Percentiles rank a stretch among this genome's conserved stretches.
These are phyloP conservation scores for Drosophila koepferae DNA, from an alignment of 2,888 invertebrate genomes.

Conservation along the genomic window DNA sequence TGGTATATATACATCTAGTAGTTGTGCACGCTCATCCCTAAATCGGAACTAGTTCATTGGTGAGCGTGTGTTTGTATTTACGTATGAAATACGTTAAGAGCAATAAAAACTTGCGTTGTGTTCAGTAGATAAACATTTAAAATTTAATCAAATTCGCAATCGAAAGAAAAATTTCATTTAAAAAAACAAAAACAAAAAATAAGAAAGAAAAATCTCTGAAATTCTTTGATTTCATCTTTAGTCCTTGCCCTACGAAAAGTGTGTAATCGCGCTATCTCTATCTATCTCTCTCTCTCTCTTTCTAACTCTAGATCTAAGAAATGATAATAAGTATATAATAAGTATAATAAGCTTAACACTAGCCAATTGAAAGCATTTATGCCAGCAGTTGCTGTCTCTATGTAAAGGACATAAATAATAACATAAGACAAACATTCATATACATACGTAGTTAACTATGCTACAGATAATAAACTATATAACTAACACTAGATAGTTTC, in stretches of 20 bases:
- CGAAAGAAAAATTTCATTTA: neutral
- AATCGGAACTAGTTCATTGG: slow-evolving; percentile 46
- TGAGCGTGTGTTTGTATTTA: slow-evolving; percentile 12
- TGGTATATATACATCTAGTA: slow-evolving; percentile 17
- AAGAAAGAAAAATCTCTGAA: neutral
- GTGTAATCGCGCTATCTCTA: slow-evolving; percentile 29
- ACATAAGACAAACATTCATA: slow-evolving; percentile 16
- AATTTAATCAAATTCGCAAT: neutral
- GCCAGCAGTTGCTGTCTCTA: slow-evolving; percentile 48
- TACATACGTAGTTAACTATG: slow-evolving; percentile 42
- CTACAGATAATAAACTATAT: slow-evolving; percentile 20
- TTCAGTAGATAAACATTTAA: slow-evolving; percentile 52
- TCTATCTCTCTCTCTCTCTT: slow-evolving; percentile 3
- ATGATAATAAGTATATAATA: slow-evolving; percentile 38
- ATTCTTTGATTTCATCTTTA: slow-evolving; percentile 20
- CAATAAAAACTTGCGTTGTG: slow-evolving; percentile 69
- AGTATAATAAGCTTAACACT: slow-evolving; percentile 68
- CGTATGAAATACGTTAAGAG: slow-evolving; percentile 56
- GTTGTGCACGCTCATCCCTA: slow-evolving; percentile 31
- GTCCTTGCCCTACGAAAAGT: slow-evolving; percentile 12
- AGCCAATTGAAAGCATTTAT: slow-evolving; percentile 74
- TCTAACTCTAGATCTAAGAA: slow-evolving; percentile 43
- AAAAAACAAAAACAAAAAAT: neutral
- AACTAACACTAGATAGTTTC: slow-evolving; percentile 31
- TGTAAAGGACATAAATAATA: slow-evolving; percentile 52